Percentiles rank a stretch among this genome's conserved stretches.
phyloP scores from a whole-genome alignment of 2,888 invertebrate genomes.

The Cremastinae sp. region DNA sequence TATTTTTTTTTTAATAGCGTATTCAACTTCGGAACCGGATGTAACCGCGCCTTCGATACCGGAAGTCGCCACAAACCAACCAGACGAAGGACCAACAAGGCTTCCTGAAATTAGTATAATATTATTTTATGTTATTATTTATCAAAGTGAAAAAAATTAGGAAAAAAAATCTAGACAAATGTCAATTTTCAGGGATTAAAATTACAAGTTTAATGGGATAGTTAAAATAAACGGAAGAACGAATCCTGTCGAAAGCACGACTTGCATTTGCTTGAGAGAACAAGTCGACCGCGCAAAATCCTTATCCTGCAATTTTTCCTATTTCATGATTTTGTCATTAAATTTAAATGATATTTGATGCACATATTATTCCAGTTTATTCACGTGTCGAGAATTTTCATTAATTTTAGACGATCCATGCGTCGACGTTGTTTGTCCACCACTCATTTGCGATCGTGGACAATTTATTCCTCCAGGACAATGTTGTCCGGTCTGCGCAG shows the following conservation, averaged over 20 bases:
- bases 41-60: constrained; percentile 35
- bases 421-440: constrained; percentile 25
- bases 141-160: too few species aligned
- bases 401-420: constrained; percentile 38
- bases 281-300: constrained; percentile 81
- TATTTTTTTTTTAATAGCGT: constrained; percentile 17
- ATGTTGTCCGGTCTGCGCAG: constrained; percentile 80
- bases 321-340: not conserved
- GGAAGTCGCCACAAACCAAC: constrained; percentile 36
- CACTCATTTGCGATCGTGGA: constrained; percentile 75
- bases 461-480: constrained; percentile 80
- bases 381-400: constrained; percentile 5
- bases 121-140: not conserved
- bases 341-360: too few species aligned
- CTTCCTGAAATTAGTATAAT: constrained; percentile 46
- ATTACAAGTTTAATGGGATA: constrained; percentile 66
- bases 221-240: constrained; percentile 81
- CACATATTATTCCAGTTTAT: too few species aligned
- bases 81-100: constrained; percentile 35
- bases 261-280: constrained; percentile 87
- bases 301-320: constrained; percentile 41
- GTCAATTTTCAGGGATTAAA: too few species aligned
- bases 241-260: constrained; percentile 86
- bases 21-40: constrained; percentile 35
- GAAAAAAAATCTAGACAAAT: too few species aligned